A percentile compares a stretch with the other conserved stretches of the same genome.
Evolutionary conservation across 2,888 invertebrate species (phyloP).

Genomic region (Blera fallax): DNA sequence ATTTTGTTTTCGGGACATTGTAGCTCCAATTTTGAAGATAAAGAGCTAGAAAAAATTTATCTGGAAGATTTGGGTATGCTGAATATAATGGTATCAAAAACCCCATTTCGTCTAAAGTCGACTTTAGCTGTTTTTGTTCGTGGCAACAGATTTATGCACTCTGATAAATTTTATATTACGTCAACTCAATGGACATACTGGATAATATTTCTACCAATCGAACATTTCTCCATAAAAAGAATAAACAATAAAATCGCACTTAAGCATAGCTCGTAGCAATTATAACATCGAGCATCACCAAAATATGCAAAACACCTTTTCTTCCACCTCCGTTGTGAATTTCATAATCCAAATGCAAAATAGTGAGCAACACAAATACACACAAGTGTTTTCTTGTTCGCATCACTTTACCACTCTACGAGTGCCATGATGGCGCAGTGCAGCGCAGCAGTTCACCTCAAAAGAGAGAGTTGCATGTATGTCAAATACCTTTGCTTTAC

Average conservation of each 20-base stretch:
- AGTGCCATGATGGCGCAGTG: background rate
- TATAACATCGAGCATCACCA: constrained; percentile 21
- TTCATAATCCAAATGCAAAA: constrained; percentile 62
- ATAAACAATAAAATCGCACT: background rate
- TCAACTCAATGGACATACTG: no score
- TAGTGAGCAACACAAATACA: constrained; percentile 25
- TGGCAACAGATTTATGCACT: no score
- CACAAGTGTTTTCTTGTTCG: background rate
- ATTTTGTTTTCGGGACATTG: no score
- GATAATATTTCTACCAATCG: background rate
- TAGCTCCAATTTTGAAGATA: no score
- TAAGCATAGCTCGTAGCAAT: background rate
- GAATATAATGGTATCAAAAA: no score
- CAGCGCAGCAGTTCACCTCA: constrained; percentile 44
- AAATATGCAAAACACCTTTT: constrained; percentile 43
- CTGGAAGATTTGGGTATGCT: no score
- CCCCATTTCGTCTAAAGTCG: no score
- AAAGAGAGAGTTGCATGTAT: constrained; percentile 72
- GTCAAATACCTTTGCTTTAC: constrained; percentile 62
- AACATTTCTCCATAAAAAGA: background rate
- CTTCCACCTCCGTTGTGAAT: constrained; percentile 24
- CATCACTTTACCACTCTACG: background rate
- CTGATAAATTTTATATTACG: no score
- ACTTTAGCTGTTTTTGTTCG: no score
- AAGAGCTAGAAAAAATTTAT: no score